Evolutionary conservation across 2,888 invertebrate species (phyloP).

Genomic region (Hipparchia sbordonii): DNA sequence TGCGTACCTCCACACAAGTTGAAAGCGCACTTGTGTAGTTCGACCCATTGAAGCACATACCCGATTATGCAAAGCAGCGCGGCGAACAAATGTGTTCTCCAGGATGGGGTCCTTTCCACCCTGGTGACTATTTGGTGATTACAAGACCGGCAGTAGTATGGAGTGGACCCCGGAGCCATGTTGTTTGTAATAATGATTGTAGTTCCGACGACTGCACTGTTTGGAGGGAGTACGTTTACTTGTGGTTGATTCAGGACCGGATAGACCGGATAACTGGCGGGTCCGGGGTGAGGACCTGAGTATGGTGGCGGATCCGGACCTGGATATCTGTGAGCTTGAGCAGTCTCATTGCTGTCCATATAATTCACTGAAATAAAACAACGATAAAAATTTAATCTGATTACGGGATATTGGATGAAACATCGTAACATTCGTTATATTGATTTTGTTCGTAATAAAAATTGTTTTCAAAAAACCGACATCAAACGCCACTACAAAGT

Average conservation of each 20-base stretch:
- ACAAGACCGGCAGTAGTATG: constrained; percentile 71
- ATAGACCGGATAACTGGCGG: constrained; percentile 16
- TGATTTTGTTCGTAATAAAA: too few species aligned
- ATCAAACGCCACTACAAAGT: too few species aligned
- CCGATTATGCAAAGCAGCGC: constrained; percentile 69
- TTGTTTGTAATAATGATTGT: constrained; percentile 44
- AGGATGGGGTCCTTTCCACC: constrained; percentile 63
- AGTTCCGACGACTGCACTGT: constrained; percentile 36
- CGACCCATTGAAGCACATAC: constrained; percentile 48
- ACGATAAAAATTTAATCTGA: not conserved
- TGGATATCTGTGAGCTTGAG: constrained; percentile 34
- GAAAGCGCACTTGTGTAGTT: too few species aligned
- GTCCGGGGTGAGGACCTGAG: constrained; percentile 34
- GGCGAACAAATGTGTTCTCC: constrained; percentile 81
- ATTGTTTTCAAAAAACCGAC: too few species aligned
- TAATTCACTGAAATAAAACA: constrained; percentile 42
- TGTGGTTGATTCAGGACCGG: constrained; percentile 30
- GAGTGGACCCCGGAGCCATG: constrained; percentile 53
- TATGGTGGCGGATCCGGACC: constrained; percentile 49
- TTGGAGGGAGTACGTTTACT: constrained; percentile 32
- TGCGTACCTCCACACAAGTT: too few species aligned
- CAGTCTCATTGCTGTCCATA: constrained; percentile 21
- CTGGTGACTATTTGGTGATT: constrained; percentile 68
- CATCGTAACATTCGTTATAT: too few species aligned
- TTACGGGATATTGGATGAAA: too few species aligned